Evolutionary conservation across 1,140 invertebrate genomes (phyloP), one percentile per base, ranked within the genome.

Genomic region (Scylla paramamosain): DNA sequence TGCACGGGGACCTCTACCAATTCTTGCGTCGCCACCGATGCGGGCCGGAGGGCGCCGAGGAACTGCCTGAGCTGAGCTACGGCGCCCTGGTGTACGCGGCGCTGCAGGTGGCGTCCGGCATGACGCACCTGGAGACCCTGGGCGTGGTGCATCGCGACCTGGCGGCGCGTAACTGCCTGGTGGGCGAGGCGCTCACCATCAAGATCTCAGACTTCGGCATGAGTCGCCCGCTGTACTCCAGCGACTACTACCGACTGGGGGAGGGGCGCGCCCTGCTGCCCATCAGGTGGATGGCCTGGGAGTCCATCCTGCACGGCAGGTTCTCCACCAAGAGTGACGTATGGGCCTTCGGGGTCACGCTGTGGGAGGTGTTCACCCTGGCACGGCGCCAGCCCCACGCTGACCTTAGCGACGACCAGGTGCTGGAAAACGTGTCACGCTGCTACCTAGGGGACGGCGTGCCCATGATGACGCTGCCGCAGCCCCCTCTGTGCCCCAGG

Each of bases 331-430:
- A 99, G 96, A 98, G 98, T 96, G 98, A 99, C 97, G 98, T 99
- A 7, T 99, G 98, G 98, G 98, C 98, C 46, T 99, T 99, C 96
- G 98, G 98, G 28, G 98, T 99, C 3, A 98, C 98, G 52, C 97
- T 99, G 45, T 99, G 98, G 98, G 98, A 99, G 97, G 98, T 99
- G 91, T 97, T 99, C 96, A 98, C 98, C 25, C 98, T 98, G 96
- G 98, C 98, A 12, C 97, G 98, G 82, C 98, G 98, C 95, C 98
- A 98, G 96, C 98, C 98, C 28, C 98, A 98, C 96, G 98, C 98
- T 96, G 98, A 98, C 96, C 97, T 98, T 96, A 97, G 97, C 83
- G 98, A 99, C 97, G 98, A 98, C 96, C 98, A 98, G 96, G 98
- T 99, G 93, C 97, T 99, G 87, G 98, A 98, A 96, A 98, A 98